Evolutionary conservation across 2,797 vertebrate species (phyloP), one percentile per base, ranked within the genome.

Genomic region (Chaenodraco wilsoni): DNA sequence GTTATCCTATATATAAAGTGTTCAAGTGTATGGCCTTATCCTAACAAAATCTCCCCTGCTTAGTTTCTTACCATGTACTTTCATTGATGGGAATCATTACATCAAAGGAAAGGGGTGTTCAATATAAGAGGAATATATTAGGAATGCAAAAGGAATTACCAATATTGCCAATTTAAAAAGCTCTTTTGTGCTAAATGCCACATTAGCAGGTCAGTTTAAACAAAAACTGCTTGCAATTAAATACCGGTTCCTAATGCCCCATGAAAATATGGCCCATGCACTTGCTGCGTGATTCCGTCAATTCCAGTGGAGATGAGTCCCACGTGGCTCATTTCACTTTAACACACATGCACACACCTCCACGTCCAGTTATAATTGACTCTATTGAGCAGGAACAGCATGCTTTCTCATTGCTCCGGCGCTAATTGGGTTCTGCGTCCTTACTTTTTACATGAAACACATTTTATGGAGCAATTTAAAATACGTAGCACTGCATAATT

Each of bases 351-450:
- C 55, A 74, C 77, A 65, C 65, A 74, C 62, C 50, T 74, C 60
- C 27, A 64, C n/a, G 59, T 86, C 85, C 86, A 69, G 70, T 85
- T 87, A 78, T 90, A 91, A 93, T 90, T 91, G 89, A 91, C 89
- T 91, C 88, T 84, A 87, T 89, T 90, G 84, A 90, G 82, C 84
- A 72, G 85, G 79, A 90, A 85, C 85, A 89, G 91, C 88, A 75
- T 84, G 88, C 82, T 81, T 81, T 88, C 86, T 90, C 89, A 85
- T 90, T 85, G 86, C 88, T 81, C 74, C 37, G 0, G 27, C 21
- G 43, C 88, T 94, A 94, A 94, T 94, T 94, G 89, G 90, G 87
- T 91, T 92, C 88, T 88, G 83, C 71, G 51, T 82, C 88, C 87
- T 91, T 87, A 82, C 88, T 85, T 91, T 89, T 90, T 84, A 90